These are phyloP conservation scores for Eremobia ochroleuca DNA, from an alignment of 2,888 invertebrate genomes.

Conservation along the genomic window DNA sequence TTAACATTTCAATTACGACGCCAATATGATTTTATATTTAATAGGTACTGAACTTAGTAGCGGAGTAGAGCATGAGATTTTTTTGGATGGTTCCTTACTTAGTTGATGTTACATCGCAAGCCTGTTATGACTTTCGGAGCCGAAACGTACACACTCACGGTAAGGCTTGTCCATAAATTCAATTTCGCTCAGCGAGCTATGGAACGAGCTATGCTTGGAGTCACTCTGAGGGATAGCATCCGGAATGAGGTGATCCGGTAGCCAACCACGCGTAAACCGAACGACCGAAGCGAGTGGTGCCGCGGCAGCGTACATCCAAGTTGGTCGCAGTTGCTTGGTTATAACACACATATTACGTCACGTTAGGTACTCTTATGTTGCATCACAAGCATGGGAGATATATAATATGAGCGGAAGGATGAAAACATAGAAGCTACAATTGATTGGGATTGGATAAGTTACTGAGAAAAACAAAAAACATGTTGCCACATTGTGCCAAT, in stretches of 20 bases:
- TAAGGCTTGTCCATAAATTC: neutral
- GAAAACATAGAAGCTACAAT: neutral
- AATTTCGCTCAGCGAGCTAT: neutral
- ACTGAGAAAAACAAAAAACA: conserved; percentile 32
- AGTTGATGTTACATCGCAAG: neutral
- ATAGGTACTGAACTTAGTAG: conserved; percentile 31
- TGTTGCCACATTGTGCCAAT: conserved; percentile 40
- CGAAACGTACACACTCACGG: neutral
- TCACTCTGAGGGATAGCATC: neutral
- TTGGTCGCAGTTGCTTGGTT: too few species aligned
- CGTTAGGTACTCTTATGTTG: too few species aligned
- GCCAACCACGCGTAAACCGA: neutral
- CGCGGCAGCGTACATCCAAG: neutral
- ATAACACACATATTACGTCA: neutral
- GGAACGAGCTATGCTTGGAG: neutral
- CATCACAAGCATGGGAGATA: neutral
- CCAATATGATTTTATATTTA: conserved; percentile 55
- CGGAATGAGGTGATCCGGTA: neutral
- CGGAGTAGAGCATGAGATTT: neutral
- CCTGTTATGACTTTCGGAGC: neutral
- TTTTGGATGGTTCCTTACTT: neutral
- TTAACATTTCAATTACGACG: conserved; percentile 66
- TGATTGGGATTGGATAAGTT: neutral
- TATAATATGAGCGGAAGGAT: neutral
- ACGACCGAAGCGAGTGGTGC: neutral